Evolutionary conservation across 2,888 invertebrate species (phyloP), one percentile per base, ranked within the genome.

Genomic region (Coleophora deauratella): DNA sequence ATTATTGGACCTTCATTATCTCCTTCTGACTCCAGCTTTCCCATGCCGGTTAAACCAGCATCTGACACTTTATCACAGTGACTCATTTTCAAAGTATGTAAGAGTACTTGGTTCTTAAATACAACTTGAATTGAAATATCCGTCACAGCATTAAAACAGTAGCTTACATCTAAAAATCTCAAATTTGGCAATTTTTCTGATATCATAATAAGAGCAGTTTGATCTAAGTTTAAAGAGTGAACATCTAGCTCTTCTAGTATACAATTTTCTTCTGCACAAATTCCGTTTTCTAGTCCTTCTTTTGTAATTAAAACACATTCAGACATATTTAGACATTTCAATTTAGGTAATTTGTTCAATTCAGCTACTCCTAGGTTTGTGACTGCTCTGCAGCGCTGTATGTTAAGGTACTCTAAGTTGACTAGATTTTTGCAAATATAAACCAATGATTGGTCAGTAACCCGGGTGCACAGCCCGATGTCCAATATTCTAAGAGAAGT

Each of bases 61-160:
- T 93, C 93, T 9, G 91, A 90, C 28, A 91, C 86, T 62, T 88
- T 87, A 51, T 88, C 88, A 71, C 93, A 93, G 57, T 89, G 89
- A 51, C 90, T 89, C 44, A 93, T 68, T 43, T 88, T 88, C 35
- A 93, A 79, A 14, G 76, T 86, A 33, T 88, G 80, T 33, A 93
- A 72, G 50, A 80, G 69, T 11, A 86, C 63, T 54, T 92, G 86
- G 54, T 91, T 87, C 52, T 89, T 87, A 45, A 92, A 90, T 50
- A 93, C 87, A 33, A 88, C 88, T 75, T 92, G 90, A 40, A 92
- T 79, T 12, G 89, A 89, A 44, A 82, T 81, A 59, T 93, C 91
- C 3, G 91, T 91, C 1, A 93, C 89, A n/a, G 89, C 90, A 72
- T 88, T 89, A 50, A 90, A 89, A 61, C 93, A 93, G 51, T 88